Evolutionary conservation across 2,888 invertebrate species (phyloP).

Genomic region (Creontiades dilutus): DNA sequence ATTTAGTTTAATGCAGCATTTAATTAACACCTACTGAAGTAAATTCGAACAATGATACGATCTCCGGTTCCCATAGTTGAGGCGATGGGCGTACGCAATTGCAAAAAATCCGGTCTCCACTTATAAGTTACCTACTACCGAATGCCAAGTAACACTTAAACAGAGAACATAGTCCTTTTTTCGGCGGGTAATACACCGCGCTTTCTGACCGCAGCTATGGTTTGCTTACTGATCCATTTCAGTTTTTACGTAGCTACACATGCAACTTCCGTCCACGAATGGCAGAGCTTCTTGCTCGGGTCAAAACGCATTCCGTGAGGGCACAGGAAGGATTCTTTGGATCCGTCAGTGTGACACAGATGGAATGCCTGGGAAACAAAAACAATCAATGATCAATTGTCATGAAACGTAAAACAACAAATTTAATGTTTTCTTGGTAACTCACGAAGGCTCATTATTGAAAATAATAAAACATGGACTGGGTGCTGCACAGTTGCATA

Average conservation of each 20-base stretch:
- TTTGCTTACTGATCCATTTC: neutral
- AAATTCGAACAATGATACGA: no score
- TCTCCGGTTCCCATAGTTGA: no score
- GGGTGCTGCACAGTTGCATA: no score
- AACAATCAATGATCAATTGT: neutral
- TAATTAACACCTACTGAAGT: no score
- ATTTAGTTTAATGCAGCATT: no score
- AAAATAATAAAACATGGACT: no score
- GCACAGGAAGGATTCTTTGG: constrained; percentile 77
- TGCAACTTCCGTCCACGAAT: constrained; percentile 75
- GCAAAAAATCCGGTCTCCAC: no score
- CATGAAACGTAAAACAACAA: no score
- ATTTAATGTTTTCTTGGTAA: no score
- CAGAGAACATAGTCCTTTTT: neutral
- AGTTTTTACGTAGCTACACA: constrained; percentile 62
- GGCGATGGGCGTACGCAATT: no score
- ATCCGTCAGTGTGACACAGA: constrained; percentile 77
- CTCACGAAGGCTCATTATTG: no score
- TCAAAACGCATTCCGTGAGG: constrained; percentile 77
- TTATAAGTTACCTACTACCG: no score
- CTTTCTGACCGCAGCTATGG: neutral
- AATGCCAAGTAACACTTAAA: neutral
- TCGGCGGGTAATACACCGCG: neutral
- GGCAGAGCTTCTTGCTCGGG: constrained; percentile 75
- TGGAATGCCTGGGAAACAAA: constrained; percentile 76